Evolutionary conservation across 2,113 vertebrate species (phyloP).

Genomic region (Phrynosoma platyrhinos): DNA sequence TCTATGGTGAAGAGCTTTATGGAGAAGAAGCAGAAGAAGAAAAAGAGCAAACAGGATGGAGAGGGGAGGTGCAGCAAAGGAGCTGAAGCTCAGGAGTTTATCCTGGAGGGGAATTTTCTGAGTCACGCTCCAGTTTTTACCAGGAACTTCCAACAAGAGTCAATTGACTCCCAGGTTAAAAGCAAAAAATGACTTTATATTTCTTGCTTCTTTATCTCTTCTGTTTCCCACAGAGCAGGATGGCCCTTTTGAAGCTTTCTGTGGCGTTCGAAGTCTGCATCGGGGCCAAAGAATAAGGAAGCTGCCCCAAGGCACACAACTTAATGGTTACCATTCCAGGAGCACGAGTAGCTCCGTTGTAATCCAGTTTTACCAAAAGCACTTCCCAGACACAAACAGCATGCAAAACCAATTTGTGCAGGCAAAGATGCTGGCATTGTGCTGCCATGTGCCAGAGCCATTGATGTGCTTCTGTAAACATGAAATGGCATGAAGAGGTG

Average conservation of each 20-base stretch:
- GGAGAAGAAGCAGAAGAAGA: background rate
- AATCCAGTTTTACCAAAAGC: no score
- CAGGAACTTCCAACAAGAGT: no score
- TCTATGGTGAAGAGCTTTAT: conserved; percentile 17
- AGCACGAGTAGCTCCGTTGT: no score
- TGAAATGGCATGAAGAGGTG: no score
- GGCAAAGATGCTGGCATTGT: no score
- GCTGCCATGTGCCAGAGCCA: no score
- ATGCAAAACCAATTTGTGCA: no score
- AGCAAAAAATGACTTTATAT: background rate
- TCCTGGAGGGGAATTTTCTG: background rate
- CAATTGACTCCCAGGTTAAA: background rate
- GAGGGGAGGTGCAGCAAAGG: background rate
- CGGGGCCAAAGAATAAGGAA: background rate
- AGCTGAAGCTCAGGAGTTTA: background rate
- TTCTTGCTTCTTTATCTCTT: background rate
- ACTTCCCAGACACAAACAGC: no score
- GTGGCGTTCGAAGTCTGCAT: background rate
- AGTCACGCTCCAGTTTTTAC: background rate
- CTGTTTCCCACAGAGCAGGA: background rate
- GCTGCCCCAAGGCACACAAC: no score
- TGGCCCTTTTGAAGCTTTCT: background rate
- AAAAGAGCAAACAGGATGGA: no score
- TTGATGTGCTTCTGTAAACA: no score
- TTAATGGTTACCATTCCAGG: no score